Evolutionary conservation across 2,888 invertebrate genomes (phyloP).

Genomic region (Lasioglossum calceatum): DNA sequence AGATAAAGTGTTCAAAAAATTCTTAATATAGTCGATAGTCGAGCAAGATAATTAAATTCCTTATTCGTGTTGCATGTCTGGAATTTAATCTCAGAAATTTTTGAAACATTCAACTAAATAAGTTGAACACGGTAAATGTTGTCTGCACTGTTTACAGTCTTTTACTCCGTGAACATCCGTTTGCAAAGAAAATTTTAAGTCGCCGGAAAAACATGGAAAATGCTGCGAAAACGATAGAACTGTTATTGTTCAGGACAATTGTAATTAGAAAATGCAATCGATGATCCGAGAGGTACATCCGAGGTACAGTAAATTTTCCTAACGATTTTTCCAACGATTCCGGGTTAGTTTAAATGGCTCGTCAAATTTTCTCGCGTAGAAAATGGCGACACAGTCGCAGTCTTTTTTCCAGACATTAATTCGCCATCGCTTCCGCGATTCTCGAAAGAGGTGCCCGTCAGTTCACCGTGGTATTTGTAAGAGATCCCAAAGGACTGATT

Average conservation of each 20-base stretch:
- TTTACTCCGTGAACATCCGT: background rate
- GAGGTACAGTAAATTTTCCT: background rate
- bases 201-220: background rate
- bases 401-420: slow-evolving; percentile 13
- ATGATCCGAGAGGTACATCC: background rate
- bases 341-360: slow-evolving; percentile 2
- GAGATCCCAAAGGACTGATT: slow-evolving; percentile 59
- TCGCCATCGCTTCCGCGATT: slow-evolving; percentile 13
- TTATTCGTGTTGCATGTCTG: background rate
- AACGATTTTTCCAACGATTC: background rate
- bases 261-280: background rate
- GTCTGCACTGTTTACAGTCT: too few relatives aligned
- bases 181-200: too few relatives aligned
- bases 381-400: slow-evolving; percentile 13
- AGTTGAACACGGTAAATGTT: background rate
- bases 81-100: background rate
- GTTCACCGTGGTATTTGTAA: slow-evolving; percentile 49
- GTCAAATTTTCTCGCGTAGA: slow-evolving; percentile 20
- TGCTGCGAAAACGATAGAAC: background rate
- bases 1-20: background rate
- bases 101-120: background rate
- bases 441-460: slow-evolving; percentile 4
- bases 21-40: background rate
- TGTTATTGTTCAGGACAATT: background rate
- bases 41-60: background rate